Conservation (phyloP, 2,113 vertebrate species). For the Petromus typicus region DNA sequence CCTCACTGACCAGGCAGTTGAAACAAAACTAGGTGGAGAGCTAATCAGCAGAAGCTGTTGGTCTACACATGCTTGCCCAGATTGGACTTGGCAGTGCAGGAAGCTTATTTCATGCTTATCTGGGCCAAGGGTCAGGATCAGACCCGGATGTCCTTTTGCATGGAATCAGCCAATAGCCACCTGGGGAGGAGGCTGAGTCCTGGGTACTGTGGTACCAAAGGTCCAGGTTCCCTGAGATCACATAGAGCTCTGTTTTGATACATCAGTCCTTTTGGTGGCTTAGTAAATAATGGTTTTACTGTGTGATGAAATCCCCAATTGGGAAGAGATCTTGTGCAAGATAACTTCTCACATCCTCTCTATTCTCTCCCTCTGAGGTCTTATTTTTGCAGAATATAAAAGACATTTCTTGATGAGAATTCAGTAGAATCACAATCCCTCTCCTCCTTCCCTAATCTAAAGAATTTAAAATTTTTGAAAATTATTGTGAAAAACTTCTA, state of each 20-base stretch:
- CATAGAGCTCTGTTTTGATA: background rate
- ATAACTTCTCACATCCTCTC: background rate
- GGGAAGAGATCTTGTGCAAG: background rate
- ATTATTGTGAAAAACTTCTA: background rate
- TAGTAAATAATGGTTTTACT: slow-evolving; percentile 16
- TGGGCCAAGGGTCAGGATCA: slow-evolving; percentile 11
- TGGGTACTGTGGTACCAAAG: slow-evolving; percentile 11
- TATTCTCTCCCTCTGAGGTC: background rate
- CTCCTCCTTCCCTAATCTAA: background rate
- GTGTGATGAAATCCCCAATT: slow-evolving; percentile 24
- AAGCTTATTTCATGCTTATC: background rate
- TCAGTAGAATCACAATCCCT: background rate
- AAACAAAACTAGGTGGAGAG: background rate
- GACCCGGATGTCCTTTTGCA: background rate
- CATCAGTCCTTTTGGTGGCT: background rate
- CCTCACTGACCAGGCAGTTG: background rate
- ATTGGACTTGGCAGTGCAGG: background rate
- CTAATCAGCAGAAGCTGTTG: background rate
- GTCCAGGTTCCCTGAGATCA: slow-evolving; percentile 19
- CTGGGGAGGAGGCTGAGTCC: background rate
- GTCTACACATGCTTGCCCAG: background rate
- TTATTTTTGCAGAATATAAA: slow-evolving; percentile 54
- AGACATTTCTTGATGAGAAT: slow-evolving; percentile 26
- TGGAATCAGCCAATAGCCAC: background rate
- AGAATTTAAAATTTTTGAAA: slow-evolving; percentile 12